These are phyloP conservation scores for Lithophane leautieri DNA, from an alignment of 2,888 invertebrate species.

Conservation along the genomic window DNA sequence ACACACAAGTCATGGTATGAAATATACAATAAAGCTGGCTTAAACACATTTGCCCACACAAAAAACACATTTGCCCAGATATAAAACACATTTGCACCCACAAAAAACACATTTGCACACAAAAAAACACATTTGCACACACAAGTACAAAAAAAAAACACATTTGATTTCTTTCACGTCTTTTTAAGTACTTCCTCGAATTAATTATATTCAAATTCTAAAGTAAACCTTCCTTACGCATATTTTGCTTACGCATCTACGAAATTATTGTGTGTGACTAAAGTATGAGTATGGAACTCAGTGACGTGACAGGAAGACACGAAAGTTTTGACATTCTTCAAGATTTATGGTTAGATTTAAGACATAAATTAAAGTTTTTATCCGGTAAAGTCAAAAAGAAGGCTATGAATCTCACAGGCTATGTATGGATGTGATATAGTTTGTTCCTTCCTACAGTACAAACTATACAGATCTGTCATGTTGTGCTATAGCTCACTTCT, in stretches of 20 bases:
- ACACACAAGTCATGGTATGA: background rate
- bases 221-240: background rate
- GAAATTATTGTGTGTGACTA: background rate
- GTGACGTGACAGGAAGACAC: slow-evolving; percentile 36
- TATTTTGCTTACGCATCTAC: slow-evolving; percentile 13
- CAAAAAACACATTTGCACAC: background rate
- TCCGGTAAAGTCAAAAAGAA: background rate
- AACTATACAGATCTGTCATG: background rate
- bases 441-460: background rate
- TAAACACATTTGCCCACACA: background rate
- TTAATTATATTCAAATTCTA: slow-evolving; percentile 4
- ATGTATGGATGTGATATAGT: background rate
- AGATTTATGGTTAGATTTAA: slow-evolving; percentile 27
- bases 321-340: slow-evolving; percentile 37
- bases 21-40: too few species aligned
- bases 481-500: background rate
- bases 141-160: too few species aligned
- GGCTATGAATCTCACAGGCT: background rate
- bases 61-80: background rate
- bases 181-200: background rate
- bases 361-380: slow-evolving; percentile 27
- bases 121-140: background rate
- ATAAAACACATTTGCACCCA: background rate
- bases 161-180: background rate
- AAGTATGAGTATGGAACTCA: slow-evolving; percentile 9